These are phyloP conservation scores for Ciona savignyi DNA, from an alignment of 23 tunicate genomes.

Conservation along the genomic window DNA sequence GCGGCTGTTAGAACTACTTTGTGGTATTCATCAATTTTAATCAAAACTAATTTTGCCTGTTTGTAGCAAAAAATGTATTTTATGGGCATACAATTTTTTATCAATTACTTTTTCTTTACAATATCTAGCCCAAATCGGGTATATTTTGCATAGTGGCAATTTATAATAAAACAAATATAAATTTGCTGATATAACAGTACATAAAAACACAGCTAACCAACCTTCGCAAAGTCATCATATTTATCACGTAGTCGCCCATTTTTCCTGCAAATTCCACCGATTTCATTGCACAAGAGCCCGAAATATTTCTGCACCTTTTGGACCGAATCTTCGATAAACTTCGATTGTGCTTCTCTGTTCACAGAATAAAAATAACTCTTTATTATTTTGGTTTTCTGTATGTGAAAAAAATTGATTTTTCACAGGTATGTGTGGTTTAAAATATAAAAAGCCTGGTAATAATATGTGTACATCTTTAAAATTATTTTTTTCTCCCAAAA, in stretches of 20 bases:
- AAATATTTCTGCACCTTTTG: slow-evolving; percentile 81
- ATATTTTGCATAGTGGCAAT: too few relatives aligned
- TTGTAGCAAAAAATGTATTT: too few relatives aligned
- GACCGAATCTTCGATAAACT: slow-evolving; percentile 72
- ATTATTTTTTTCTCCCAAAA: background rate
- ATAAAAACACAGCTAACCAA: slow-evolving; percentile 2
- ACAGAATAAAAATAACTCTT: background rate
- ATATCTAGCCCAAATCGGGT: too few relatives aligned
- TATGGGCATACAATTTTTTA: too few relatives aligned
- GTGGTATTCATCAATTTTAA: too few relatives aligned
- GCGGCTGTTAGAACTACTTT: too few relatives aligned
- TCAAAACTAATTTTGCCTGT: too few relatives aligned
- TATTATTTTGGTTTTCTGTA: background rate
- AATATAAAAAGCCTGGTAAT: too few relatives aligned
- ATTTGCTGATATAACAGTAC: background rate
- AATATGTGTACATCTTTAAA: background rate
- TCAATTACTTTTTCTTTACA: too few relatives aligned
- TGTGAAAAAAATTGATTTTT: too few relatives aligned
- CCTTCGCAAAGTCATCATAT: slow-evolving; percentile 84
- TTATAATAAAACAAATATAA: too few relatives aligned
- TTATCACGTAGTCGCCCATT: slow-evolving; percentile 73
- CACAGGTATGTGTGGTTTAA: too few relatives aligned
- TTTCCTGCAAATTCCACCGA: slow-evolving; percentile 69
- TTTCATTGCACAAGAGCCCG: slow-evolving; percentile 57
- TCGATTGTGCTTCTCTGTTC: slow-evolving; percentile 63